phyloP scores from a whole-genome alignment of 2,797 vertebrate species.

The Chiroxiphia lanceolata region DNA sequence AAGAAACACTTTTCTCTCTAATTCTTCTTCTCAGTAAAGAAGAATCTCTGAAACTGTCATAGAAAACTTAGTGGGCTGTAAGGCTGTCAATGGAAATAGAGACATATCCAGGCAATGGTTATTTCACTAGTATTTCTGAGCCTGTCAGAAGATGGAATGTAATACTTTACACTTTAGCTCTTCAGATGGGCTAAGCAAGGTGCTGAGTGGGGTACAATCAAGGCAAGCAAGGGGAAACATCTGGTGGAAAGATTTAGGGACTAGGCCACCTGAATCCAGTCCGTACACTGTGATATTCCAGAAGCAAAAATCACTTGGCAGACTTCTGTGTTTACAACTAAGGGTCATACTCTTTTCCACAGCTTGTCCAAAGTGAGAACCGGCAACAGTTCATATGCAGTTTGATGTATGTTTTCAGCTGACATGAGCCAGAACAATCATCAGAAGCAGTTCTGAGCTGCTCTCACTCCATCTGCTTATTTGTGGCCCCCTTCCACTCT shows the following conservation, averaged over 20 bases:
- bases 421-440: neutral
- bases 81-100: neutral
- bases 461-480: neutral
- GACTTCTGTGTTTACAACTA: slow-evolving; percentile 40
- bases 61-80: neutral
- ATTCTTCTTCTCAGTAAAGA: neutral
- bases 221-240: neutral
- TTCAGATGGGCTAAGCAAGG: neutral
- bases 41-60: neutral
- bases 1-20: neutral
- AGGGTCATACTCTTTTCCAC: slow-evolving; percentile 11
- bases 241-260: neutral
- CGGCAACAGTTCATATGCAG: neutral
- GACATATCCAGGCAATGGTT: neutral
- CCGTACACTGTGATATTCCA: neutral
- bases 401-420: neutral
- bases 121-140: neutral
- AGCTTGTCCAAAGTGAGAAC: slow-evolving; percentile 25
- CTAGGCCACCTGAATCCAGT: neutral
- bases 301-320: slow-evolving; percentile 17
- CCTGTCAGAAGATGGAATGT: neutral
- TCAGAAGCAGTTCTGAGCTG: neutral
- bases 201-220: neutral
- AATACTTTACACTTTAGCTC: neutral
- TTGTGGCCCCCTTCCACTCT: neutral